These are phyloP conservation scores for Candidula unifasciata DNA, from an alignment of 2,888 invertebrate species.

Conservation along the genomic window DNA sequence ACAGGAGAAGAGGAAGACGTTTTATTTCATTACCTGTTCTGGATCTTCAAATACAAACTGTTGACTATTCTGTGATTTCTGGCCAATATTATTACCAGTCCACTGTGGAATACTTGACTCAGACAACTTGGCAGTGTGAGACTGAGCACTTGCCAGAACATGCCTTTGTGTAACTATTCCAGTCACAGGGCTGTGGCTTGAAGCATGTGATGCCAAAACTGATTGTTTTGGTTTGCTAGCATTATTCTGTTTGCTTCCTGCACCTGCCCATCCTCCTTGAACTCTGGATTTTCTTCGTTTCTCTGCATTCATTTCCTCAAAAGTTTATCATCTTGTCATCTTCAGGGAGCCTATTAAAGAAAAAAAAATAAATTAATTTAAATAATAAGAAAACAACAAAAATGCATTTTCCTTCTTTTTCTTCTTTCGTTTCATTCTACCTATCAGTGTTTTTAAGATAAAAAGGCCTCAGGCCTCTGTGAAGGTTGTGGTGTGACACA, in stretches of 20 bases:
- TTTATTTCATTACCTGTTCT: conserved; percentile 55
- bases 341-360: no score
- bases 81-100: conserved; percentile 68
- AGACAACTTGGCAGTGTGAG: conserved; percentile 65
- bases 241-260: conserved; percentile 45
- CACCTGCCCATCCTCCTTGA: conserved; percentile 73
- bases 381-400: no score
- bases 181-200: background rate
- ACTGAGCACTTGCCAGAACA: conserved; percentile 56
- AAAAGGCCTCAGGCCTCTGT: no score
- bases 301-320: conserved; percentile 50
- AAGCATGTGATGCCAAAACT: background rate
- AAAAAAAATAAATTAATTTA: no score
- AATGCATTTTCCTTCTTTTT: no score
- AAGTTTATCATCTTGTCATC: background rate
- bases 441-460: no score
- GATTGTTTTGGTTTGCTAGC: background rate
- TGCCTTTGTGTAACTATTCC: background rate
- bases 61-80: conserved; percentile 49
- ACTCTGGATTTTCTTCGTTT: conserved; percentile 66
- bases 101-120: conserved; percentile 60
- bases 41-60: conserved; percentile 69
- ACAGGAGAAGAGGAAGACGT: no score
- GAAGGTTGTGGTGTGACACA: no score
- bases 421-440: no score